Base-by-base conservation (phyloP, 2,797 vertebrate genomes). In the Cossypha niveicapilla region DNA sequence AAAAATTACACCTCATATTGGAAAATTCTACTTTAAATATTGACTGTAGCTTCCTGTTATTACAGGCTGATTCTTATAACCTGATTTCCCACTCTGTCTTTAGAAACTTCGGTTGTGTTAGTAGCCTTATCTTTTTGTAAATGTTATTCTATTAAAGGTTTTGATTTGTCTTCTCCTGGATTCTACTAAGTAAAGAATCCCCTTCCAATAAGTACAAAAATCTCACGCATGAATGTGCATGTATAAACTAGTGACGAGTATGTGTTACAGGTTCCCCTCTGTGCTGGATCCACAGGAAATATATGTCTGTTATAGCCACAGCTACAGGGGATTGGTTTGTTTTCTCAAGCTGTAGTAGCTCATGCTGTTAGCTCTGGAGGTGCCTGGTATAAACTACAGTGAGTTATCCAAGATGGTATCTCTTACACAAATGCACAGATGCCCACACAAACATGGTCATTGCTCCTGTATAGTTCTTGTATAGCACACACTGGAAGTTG, bases 231-330 rank as follows among this genome's bases (percentile, higher is more conserved):
- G 67, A 94, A 90, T 82, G 86, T 96, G 74, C 90, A 92, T 90
- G 74, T 92, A 67, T 76, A 90, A 92, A 76, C 80, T 50, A 63
- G 67, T 74, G 88, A 86, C 1, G 28, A 92, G 74, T 88, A n/a
- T 94, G 84, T 94, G 88, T 87, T 95, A 96, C 95, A 95, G 92
- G 68, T 92, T 88, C 72, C 95, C 96, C 95, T 74, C 96, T 93
- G 96, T 87, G 92, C 45, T 70, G 37, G 86, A 96, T 90, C 95
- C 92, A 85, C 92, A 89, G 94, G 94, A 94, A 78, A 76, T 92
- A 61, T 45, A 30, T 92, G 93, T 92, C 93, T 94, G 90, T 84
- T 93, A 45, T n/a, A 96, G 94, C 56, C 92, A 81, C 92, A 94
- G 90, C 93, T 94, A 94, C 92, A 94, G 96, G 94, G 48, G 86